These are phyloP conservation scores for Antheraea mylitta DNA, from an alignment of 1,140 invertebrate genomes.

Conservation along the genomic window DNA sequence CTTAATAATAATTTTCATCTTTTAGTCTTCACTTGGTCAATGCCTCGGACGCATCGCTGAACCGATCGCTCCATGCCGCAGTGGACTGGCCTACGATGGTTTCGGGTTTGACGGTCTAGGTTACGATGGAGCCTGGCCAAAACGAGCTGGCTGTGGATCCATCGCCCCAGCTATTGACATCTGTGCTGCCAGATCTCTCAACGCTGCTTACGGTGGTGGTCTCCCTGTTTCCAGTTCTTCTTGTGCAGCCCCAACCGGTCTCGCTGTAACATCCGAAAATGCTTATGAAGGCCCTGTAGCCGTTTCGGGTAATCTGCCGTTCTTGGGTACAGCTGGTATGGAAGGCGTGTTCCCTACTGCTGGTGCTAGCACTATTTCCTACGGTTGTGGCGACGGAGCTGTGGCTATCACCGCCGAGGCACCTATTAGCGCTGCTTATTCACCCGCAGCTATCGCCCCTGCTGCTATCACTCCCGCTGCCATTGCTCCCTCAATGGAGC, in stretches of 20 bases:
- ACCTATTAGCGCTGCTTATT: background rate
- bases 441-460: background rate
- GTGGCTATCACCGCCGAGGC: slow-evolving; percentile 20
- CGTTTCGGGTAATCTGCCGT: slow-evolving; percentile 14
- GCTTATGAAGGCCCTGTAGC: slow-evolving; percentile 13
- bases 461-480: background rate
- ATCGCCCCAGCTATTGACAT: slow-evolving; percentile 5
- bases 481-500: background rate
- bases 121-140: slow-evolving; percentile 6
- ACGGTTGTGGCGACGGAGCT: slow-evolving; percentile 36
- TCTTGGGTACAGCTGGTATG: slow-evolving; percentile 37
- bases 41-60: background rate
- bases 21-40: background rate
- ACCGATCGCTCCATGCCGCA: background rate
- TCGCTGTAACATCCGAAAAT: slow-evolving; percentile 23
- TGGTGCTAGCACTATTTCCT: slow-evolving; percentile 37
- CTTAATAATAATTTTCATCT: background rate
- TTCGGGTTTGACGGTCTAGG: slow-evolving; percentile 1
- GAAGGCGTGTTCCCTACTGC: slow-evolving; percentile 35
- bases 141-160: slow-evolving; percentile 6
- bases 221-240: slow-evolving; percentile 24
- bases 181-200: slow-evolving; percentile 7
- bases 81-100: slow-evolving; percentile 2
- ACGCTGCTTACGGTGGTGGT: slow-evolving; percentile 19
- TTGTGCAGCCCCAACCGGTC: slow-evolving; percentile 8